Evolutionary conservation across 2,113 vertebrate genomes (phyloP), one percentile per base, ranked within the genome.

Genomic region (Rhea americana): DNA sequence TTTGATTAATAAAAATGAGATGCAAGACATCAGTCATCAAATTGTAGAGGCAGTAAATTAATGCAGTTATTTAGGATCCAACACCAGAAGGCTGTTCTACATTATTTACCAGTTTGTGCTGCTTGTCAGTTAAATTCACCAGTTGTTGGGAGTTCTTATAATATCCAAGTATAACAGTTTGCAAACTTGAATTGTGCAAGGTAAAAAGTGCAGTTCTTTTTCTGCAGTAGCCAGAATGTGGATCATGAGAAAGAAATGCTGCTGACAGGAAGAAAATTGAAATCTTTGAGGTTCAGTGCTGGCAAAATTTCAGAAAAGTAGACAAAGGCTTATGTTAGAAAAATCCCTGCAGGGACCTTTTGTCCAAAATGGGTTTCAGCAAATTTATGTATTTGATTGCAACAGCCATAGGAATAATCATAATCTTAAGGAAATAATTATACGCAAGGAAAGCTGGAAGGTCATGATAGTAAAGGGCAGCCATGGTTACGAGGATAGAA

Each of bases 261-360:
- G 62, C 59, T 91, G 94, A 93, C 82, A 93, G 87, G 35, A 87
- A 62, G 63, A 70, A 91, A 95, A 95, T 80, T 76, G 85, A 92
- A 93, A 85, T 91, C 87, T 91, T 91, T 58, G 78, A 92, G 93
- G 82, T 91, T 48, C 67, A 50, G 50, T 39, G 85, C 75, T 94
- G 91, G 90, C 91, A 96, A 58, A 82, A 91, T 70, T 94, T 94
- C 93, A 91, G 90, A 85, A 58, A 85, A 90, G 30, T n/a, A 91
- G 87, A 83, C 82, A 90, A 88, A 95, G 63, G 50, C 82, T 91
- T 66, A 51, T 0, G 1, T 47, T 78, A 73, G 66, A 74, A 92
- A 78, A 89, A 86, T 67, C 47, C 89, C 55, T 78, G n/a, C 48
- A 51, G 67, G 24, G 21, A 73, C 47, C 72, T 85, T 85, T 55